Evolutionary conservation across 2,888 invertebrate species (phyloP).

Genomic region (Idaea dimidiata): DNA sequence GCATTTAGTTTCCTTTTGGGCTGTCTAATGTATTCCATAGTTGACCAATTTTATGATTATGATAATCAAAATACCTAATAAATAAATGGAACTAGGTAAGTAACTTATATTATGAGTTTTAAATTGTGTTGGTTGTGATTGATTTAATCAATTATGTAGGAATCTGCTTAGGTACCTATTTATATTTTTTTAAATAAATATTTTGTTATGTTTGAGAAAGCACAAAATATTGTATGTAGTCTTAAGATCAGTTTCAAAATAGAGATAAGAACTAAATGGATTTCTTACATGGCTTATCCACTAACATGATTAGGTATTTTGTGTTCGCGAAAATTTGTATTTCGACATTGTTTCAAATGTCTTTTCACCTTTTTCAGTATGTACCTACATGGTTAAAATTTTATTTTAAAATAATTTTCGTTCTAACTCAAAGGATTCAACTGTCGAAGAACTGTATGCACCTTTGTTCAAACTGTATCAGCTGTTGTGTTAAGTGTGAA

Average conservation of each 20-base stretch:
- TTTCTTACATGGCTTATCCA: neutral
- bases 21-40: neutral
- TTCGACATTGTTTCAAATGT: no score
- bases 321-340: no score
- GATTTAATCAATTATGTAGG: neutral
- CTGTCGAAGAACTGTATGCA: no score
- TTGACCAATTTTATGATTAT: neutral
- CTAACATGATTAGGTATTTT: no score
- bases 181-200: neutral
- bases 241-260: neutral
- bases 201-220: neutral
- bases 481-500: no score
- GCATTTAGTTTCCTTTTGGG: conserved; percentile 16
- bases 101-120: neutral
- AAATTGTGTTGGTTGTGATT: conserved; percentile 6
- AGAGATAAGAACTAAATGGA: neutral
- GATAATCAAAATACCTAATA: no score
- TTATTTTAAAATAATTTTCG: no score
- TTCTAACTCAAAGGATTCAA: no score
- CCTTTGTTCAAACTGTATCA: no score
- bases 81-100: neutral
- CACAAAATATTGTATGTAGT: neutral
- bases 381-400: no score
- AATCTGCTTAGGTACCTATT: neutral
- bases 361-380: no score